These are phyloP conservation scores for Rutilus rutilus DNA, from an alignment of 2,113 vertebrate species.

Conservation along the genomic window DNA sequence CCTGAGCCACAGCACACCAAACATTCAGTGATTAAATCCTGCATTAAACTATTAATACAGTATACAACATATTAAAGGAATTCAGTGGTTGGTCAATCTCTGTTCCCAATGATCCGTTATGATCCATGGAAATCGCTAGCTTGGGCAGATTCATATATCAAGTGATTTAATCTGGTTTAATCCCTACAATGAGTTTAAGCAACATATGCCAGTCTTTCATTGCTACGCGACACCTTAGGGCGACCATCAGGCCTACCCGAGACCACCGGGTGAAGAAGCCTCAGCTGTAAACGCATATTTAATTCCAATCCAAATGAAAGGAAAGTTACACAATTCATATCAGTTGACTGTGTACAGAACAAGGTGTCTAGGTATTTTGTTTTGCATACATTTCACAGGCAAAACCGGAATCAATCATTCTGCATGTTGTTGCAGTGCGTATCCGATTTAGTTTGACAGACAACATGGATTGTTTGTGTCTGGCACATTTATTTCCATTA, in stretches of 20 bases:
- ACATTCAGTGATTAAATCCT: background rate
- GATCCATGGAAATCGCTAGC: constrained; percentile 26
- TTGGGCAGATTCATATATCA: constrained; percentile 24
- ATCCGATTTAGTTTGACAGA: constrained; percentile 13
- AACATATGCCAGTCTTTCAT: constrained; percentile 42
- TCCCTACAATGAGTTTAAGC: constrained; percentile 46
- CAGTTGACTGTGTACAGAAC: background rate
- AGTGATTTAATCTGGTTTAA: constrained; percentile 50
- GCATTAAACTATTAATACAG: background rate
- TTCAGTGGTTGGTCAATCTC: constrained; percentile 6
- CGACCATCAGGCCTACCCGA: background rate
- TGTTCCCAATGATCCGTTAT: constrained; percentile 44
- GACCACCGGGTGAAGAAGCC: constrained; percentile 26
- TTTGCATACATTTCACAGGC: constrained; percentile 14
- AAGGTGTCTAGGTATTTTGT: background rate
- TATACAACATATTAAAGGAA: background rate
- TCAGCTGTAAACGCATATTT: constrained; percentile 7
- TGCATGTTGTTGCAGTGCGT: background rate
- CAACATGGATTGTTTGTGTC: background rate
- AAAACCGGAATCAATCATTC: background rate
- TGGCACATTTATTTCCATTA: background rate
- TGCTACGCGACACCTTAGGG: constrained; percentile 22
- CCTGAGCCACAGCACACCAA: background rate
- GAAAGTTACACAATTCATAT: constrained; percentile 9
- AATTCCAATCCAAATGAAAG: constrained; percentile 1